Base-by-base conservation (phyloP, 2,888 invertebrate species). In the Agrochola litura region DNA sequence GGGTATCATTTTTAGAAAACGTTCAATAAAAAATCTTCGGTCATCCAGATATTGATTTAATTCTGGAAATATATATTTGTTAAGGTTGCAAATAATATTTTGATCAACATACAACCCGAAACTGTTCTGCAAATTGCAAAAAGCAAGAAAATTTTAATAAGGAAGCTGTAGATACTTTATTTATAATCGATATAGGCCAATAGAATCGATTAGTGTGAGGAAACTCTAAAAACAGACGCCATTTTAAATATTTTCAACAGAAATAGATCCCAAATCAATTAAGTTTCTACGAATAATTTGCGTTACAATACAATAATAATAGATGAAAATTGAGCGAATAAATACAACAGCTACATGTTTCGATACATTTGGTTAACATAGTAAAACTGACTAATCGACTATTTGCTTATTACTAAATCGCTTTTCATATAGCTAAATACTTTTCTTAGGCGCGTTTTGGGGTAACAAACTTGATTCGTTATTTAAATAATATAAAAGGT, bases 341-440 rank as follows among this genome's bases (percentile, higher is more conserved):
- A 82, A 73, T 76, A 77, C 73, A 87, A 88, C 75, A 89, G 67
- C 79, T 89, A 87, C 72, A 77, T 56, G 30, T 73, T 72, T 82
- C 54, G 41, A 80, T 87, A 88, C 73, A 87, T 87, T 89, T 86
- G 87, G 84, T 79, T 88, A 88, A 82, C 80, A 86, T 82, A 87
- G 80, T 87, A 79, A 77, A 85, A 77, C 72, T 78, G 77, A 82
- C 78, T 83, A 83, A 76, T 87, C 79, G 76, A 85, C 88, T 88
- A 87, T 76, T 77, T 56, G 58, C 89, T 89, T 89, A 88, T 37
- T 46, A 87, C 84, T 87, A 85, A 61, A 30, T 81, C 77, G 65
- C 76, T 72, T 86, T 67, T 75, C 73, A 49, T 80, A 85, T 41
- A 80, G 46, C 65, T 88, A 86, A 84, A 87, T 88, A 86, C 80